A percentile compares a stretch with the other conserved stretches of the same genome.
Evolutionary conservation across 2,888 invertebrate genomes (phyloP).

Genomic region (Thymelicus acteon): DNA sequence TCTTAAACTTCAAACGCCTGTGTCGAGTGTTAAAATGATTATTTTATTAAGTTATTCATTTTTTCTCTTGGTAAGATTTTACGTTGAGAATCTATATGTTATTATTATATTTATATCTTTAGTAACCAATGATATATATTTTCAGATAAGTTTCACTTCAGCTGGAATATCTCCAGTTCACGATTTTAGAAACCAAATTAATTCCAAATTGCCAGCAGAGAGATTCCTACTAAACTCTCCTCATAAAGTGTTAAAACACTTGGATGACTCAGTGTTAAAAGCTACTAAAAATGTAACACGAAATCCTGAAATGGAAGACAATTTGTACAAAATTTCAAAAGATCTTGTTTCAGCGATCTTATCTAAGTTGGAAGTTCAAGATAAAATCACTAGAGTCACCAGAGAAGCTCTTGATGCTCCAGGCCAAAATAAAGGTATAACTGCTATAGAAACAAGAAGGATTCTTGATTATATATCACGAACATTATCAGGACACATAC

Average conservation of each 20-base stretch:
- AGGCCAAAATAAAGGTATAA: slow-evolving; percentile 75
- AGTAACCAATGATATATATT: slow-evolving; percentile 3
- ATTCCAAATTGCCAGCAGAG: slow-evolving; percentile 54
- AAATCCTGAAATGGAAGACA: slow-evolving; percentile 74
- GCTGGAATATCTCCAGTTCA: slow-evolving; percentile 77
- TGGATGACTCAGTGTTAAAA: slow-evolving; percentile 67
- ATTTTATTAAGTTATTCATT: neutral
- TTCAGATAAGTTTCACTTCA: slow-evolving; percentile 28
- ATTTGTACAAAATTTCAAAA: slow-evolving; percentile 73
- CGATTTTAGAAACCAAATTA: slow-evolving; percentile 65
- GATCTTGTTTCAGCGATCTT: slow-evolving; percentile 76
- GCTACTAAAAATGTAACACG: slow-evolving; percentile 74
- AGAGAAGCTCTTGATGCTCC: slow-evolving; percentile 76
- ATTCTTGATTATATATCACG: slow-evolving; percentile 79
- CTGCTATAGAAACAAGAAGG: slow-evolving; percentile 77
- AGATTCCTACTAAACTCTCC: slow-evolving; percentile 62
- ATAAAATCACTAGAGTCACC: slow-evolving; percentile 78
- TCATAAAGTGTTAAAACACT: slow-evolving; percentile 67
- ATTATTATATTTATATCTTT: neutral
- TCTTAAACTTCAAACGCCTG: neutral
- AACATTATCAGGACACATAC: slow-evolving; percentile 73
- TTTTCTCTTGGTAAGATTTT: slow-evolving; percentile 15
- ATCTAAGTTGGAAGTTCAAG: slow-evolving; percentile 75
- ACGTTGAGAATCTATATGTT: neutral
- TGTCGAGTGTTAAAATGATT: slow-evolving; percentile 16